Percentiles rank a stretch among this genome's conserved stretches.
Conservation (phyloP, 2,888 invertebrate genomes). For the Hyppa rectilinea region DNA sequence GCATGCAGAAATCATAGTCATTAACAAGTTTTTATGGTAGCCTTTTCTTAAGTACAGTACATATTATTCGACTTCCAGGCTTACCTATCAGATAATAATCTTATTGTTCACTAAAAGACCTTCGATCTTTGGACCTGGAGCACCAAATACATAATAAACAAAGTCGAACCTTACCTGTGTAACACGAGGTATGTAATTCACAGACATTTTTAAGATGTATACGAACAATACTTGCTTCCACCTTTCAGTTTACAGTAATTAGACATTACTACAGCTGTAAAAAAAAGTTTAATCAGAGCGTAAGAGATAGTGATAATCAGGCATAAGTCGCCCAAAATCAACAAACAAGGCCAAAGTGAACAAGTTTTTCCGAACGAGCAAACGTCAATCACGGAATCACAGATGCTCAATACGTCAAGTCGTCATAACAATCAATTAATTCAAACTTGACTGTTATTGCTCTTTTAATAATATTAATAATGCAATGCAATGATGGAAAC, state of each 20-base stretch:
- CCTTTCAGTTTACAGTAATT: neutral
- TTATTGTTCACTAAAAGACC: neutral
- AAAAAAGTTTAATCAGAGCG: constrained; percentile 1
- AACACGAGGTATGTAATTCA: constrained; percentile 84
- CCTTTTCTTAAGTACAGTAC: neutral
- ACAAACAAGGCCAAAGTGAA: neutral
- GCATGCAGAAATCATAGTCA: neutral
- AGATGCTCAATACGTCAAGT: too few relatives aligned
- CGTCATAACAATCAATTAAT: too few relatives aligned
- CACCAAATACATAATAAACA: neutral
- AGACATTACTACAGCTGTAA: constrained; percentile 8
- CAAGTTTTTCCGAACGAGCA: neutral
- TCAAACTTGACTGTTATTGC: too few relatives aligned
- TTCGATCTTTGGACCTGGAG: constrained; percentile 7
- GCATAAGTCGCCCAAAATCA: constrained; percentile 6
- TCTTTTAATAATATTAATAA: too few relatives aligned
- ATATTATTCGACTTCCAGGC: neutral
- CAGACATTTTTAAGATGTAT: constrained; percentile 74
- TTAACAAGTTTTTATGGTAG: neutral
- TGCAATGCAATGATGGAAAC: too few relatives aligned
- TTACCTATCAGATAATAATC: neutral
- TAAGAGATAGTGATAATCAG: constrained; percentile 3
- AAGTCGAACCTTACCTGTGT: constrained; percentile 78
- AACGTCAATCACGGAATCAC: too few relatives aligned
- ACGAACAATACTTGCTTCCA: neutral